phyloP scores from a whole-genome alignment of 2,888 invertebrate genomes.

The Drosophila histrio region DNA sequence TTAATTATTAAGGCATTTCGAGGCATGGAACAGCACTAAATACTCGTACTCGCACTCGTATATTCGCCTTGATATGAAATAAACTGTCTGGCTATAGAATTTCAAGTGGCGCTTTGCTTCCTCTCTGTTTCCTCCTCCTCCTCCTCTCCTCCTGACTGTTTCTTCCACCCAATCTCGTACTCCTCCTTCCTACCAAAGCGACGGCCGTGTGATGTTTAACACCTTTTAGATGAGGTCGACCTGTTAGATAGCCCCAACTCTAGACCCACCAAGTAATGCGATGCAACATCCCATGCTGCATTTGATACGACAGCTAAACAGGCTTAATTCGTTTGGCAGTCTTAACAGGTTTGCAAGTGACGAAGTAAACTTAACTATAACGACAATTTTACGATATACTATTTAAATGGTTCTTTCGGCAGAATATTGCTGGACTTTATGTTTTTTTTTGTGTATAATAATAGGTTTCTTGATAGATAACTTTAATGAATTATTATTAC shows the following conservation, averaged over 20 bases:
- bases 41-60: not conserved
- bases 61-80: constrained; percentile 39
- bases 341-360: not conserved
- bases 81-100: constrained; percentile 43
- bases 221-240: not conserved
- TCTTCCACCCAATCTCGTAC: not conserved
- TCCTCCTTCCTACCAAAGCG: not conserved
- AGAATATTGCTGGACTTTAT: too few relatives aligned
- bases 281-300: not conserved
- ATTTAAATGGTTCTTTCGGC: too few relatives aligned
- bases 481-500: too few relatives aligned
- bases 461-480: too few relatives aligned
- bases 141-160: not conserved
- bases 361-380: not conserved
- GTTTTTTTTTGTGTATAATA: too few relatives aligned
- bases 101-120: constrained; percentile 7
- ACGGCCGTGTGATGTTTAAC: not conserved
- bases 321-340: not conserved
- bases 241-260: not conserved
- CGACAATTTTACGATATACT: not conserved
- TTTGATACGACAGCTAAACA: not conserved
- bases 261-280: not conserved
- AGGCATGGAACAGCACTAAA: constrained; percentile 18
- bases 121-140: not conserved
- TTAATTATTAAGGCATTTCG: constrained; percentile 60